A percentile compares a stretch with the other conserved stretches of the same genome.
phyloP scores from a whole-genome alignment of 2,888 invertebrate genomes.

The Ptychoptera contaminata region DNA sequence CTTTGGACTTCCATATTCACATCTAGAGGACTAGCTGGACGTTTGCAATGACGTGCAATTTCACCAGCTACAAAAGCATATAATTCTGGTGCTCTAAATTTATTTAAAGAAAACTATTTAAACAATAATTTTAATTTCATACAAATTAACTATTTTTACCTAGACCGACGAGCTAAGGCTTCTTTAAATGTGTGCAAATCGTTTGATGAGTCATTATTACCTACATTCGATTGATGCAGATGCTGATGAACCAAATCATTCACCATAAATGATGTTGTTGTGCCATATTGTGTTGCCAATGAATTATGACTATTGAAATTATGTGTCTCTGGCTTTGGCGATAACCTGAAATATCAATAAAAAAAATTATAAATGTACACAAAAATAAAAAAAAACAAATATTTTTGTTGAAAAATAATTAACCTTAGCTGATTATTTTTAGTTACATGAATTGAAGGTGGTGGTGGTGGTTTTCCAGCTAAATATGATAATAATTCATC shows the following conservation, averaged over 20 bases:
- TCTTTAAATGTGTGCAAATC: constrained; percentile 60
- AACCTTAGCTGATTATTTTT: too few relatives aligned
- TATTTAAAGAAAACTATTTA: background rate
- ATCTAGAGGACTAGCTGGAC: constrained; percentile 50
- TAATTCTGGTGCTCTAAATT: constrained; percentile 34
- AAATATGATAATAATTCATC: constrained; percentile 64
- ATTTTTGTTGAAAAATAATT: too few relatives aligned
- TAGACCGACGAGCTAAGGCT: constrained; percentile 44
- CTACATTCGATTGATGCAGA: background rate
- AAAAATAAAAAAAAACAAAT: too few relatives aligned
- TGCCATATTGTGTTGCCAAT: constrained; percentile 1
- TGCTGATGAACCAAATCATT: too few relatives aligned
- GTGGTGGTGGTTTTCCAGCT: constrained; percentile 52
- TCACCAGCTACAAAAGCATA: constrained; percentile 58
- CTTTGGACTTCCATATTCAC: constrained; percentile 66
- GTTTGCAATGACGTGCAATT: constrained; percentile 55
- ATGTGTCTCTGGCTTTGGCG: constrained; percentile 36
- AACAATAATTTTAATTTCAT: background rate
- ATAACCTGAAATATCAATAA: constrained; percentile 26
- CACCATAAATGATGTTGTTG: background rate
- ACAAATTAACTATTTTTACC: constrained; percentile 14
- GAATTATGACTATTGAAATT: constrained; percentile 30
- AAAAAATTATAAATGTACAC: too few relatives aligned
- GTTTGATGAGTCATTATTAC: constrained; percentile 16
- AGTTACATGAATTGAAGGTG: constrained; percentile 13